Percentiles rank a stretch among this genome's conserved stretches.
phyloP scores from a whole-genome alignment of 2,888 invertebrate species.

The Andrena bucephala region DNA sequence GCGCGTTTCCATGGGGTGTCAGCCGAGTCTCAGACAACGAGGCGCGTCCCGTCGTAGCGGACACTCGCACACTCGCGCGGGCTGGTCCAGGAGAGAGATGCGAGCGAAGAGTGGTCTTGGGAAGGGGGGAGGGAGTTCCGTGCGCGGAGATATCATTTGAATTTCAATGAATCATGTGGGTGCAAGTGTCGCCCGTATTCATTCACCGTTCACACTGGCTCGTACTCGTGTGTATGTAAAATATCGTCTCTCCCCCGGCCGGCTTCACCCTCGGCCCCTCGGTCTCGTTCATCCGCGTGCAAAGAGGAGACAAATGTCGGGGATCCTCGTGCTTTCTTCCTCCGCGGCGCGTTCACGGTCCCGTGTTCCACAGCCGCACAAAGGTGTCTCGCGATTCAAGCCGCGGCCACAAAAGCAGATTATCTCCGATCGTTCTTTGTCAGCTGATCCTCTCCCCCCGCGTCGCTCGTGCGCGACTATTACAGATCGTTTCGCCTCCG shows the following conservation, averaged over 20 bases:
- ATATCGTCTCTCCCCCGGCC: slow-evolving; percentile 39
- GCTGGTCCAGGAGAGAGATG: slow-evolving; percentile 21
- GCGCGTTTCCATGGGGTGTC: slow-evolving; percentile 68
- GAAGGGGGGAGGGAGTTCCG: not conserved
- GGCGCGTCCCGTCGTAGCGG: slow-evolving; percentile 22
- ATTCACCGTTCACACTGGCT: slow-evolving; percentile 65
- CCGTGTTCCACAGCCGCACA: slow-evolving; percentile 48
- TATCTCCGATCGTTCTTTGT: slow-evolving; percentile 77
- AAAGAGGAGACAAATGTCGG: slow-evolving; percentile 69
- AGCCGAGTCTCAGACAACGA: slow-evolving; percentile 48
- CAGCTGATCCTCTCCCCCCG: slow-evolving; percentile 55
- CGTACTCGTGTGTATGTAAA: slow-evolving; percentile 56
- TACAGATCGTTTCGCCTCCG: slow-evolving; percentile 46
- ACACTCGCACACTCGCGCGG: not conserved
- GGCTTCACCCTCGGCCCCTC: slow-evolving; percentile 1
- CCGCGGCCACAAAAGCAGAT: slow-evolving; percentile 69
- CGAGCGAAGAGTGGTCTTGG: not conserved
- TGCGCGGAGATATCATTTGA: slow-evolving; percentile 78
- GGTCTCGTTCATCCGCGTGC: slow-evolving; percentile 48
- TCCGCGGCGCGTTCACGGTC: slow-evolving; percentile 45
- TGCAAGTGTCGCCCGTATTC: slow-evolving; percentile 80
- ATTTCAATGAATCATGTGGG: slow-evolving; percentile 83
- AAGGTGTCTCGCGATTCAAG: slow-evolving; percentile 62
- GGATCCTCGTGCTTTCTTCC: slow-evolving; percentile 40
- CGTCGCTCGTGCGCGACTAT: slow-evolving; percentile 55